Base-by-base conservation (phyloP, 1,140 invertebrate genomes). In the silkworm (Bombyx mori) region DNA sequence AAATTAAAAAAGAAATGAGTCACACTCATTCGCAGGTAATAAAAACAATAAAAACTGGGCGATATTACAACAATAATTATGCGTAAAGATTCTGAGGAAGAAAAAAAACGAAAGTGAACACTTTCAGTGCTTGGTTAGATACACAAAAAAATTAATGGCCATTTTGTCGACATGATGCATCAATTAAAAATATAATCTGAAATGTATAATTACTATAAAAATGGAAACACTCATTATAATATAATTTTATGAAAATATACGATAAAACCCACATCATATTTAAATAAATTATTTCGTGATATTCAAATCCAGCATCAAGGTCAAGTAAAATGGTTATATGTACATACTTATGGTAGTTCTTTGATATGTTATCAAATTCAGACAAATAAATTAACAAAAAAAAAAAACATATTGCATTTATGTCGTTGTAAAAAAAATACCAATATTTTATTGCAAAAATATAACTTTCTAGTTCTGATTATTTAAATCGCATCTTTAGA, bases 361-460 rank as follows among this genome's bases (percentile, higher is more conserved):
- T 80, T 79, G 77, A 84, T 80, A 80, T 79, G 72, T 79, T 77
- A 45, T 12, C 54, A 48, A 48, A 42, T 56, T 48, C 35, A 56
- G 22, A 49, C n/a, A 42, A 49, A 48, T 56, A 56, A 42, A 54
- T n/a, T 44, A n/a, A 22, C 47, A 73, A 75, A 57, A 59, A 54
- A 54, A 60, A 69, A 70, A 82, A 77, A 78, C 78, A 79, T 79
- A 80, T 77, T 84, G 71, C 72, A 75, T 78, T 61, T 73, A 51
- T 69, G 68, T 84, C 75, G 76, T 84, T 82, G 79, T 82, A 56
- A 35, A 35, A 35, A 35, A 35, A 42, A 42, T 48, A 45, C 42
- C 22, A 56, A 56, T 43, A 49, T n/a, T 42, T 42, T 49, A 35
- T 35, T 35, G 42, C 10, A 22, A 52, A 52, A 52, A 42, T 35